These are phyloP conservation scores for Athetis lepigone DNA, from an alignment of 2,888 invertebrate species.

Conservation along the genomic window DNA sequence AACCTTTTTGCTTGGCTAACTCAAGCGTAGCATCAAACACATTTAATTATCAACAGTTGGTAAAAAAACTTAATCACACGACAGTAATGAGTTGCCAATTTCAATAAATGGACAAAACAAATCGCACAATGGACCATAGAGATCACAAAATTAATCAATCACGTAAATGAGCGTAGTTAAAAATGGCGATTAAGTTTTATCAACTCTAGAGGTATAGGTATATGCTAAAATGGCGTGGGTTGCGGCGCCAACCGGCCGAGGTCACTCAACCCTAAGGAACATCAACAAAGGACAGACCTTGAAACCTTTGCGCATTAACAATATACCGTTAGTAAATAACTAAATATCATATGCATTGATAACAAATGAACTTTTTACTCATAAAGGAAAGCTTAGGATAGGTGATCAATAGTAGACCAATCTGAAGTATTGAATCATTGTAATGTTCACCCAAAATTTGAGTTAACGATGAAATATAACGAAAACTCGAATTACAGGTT, in stretches of 20 bases:
- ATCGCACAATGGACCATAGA: not conserved
- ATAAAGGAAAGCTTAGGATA: too few species aligned
- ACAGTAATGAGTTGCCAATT: constrained; percentile 20
- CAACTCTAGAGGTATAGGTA: constrained; percentile 7
- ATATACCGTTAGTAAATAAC: constrained; percentile 34
- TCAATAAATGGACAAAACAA: constrained; percentile 2
- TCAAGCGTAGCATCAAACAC: constrained; percentile 34
- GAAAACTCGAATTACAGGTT: not conserved
- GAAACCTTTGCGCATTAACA: constrained; percentile 55
- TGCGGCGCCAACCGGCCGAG: constrained; percentile 65
- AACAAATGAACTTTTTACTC: not conserved
- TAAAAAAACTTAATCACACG: constrained; percentile 17
- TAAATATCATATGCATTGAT: constrained; percentile 23
- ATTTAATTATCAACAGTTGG: constrained; percentile 23
- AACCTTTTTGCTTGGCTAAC: constrained; percentile 31
- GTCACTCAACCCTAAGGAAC: constrained; percentile 75
- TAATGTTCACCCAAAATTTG: not conserved
- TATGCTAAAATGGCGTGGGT: constrained; percentile 65
- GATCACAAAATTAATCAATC: constrained; percentile 2
- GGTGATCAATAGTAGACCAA: not conserved
- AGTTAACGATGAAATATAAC: not conserved
- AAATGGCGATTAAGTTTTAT: constrained; percentile 19
- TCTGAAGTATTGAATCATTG: not conserved
- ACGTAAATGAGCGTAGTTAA: constrained; percentile 7
- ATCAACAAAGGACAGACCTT: constrained; percentile 70